phyloP scores from a whole-genome alignment of 1,140 invertebrate species.

The Chelonus insularis region DNA sequence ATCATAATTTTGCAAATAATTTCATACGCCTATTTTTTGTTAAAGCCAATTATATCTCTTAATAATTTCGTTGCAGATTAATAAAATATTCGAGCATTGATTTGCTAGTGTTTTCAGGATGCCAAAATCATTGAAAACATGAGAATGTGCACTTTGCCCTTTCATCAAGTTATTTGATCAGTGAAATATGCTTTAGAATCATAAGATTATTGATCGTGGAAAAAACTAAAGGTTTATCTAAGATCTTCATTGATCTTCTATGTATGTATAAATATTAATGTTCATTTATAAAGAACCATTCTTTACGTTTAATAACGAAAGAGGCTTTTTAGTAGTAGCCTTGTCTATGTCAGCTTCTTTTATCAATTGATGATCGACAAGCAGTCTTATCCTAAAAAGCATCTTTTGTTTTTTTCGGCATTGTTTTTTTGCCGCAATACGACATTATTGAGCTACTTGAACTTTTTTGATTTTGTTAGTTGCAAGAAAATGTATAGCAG shows the following conservation, averaged over 20 bases:
- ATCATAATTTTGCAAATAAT: too few species aligned
- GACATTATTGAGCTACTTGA: background rate
- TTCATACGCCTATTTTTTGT: too few species aligned
- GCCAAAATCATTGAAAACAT: too few species aligned
- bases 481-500: background rate
- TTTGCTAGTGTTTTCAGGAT: too few species aligned
- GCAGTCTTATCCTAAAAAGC: background rate
- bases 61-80: too few species aligned
- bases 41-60: too few species aligned
- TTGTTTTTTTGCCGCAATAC: background rate
- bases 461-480: background rate
- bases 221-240: background rate
- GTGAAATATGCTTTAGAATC: background rate
- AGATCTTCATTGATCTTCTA: background rate
- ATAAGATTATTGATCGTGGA: slow-evolving; percentile 14
- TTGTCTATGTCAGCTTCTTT: background rate
- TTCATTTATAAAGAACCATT: background rate
- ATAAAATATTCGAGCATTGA: slow-evolving; percentile 2
- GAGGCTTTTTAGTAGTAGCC: background rate
- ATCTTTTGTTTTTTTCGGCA: background rate
- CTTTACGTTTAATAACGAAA: background rate
- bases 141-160: slow-evolving; percentile 12
- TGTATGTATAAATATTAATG: background rate
- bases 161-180: slow-evolving; percentile 19
- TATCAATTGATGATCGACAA: background rate